Evolutionary conservation across 1,140 invertebrate species (phyloP).

Genomic region (Antheraea mylitta): DNA sequence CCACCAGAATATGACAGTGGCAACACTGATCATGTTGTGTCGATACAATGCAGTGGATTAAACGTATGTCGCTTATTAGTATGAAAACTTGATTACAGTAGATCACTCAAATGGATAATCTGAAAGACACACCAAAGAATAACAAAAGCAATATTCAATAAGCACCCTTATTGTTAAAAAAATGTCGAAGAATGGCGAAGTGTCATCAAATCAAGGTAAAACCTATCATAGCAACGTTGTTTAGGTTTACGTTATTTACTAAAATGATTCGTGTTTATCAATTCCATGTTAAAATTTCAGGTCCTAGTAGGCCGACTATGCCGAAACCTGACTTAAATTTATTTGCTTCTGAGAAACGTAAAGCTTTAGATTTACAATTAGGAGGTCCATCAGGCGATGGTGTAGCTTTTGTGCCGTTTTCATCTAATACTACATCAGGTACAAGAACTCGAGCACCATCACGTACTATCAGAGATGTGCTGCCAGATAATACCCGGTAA

Average conservation of each 20-base stretch:
- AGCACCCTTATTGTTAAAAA: conserved; percentile 41
- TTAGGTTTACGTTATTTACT: conserved; percentile 10
- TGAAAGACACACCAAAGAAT: conserved; percentile 40
- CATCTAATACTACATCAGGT: conserved; percentile 41
- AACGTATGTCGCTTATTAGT: background rate
- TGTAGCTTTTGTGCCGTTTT: conserved; percentile 66
- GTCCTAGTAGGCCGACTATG: conserved; percentile 61
- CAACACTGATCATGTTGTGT: background rate
- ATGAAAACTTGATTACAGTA: conserved; percentile 1
- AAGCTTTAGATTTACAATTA: conserved; percentile 62
- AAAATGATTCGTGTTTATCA: background rate
- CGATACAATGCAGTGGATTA: conserved; percentile 1
- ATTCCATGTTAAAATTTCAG: conserved; percentile 31
- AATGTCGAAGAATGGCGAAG: conserved; percentile 77
- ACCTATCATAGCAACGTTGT: conserved; percentile 24
- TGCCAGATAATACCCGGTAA: conserved; percentile 69
- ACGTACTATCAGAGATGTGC: conserved; percentile 67
- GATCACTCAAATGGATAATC: conserved; percentile 16
- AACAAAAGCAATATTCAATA: conserved; percentile 33
- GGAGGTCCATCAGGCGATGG: conserved; percentile 60
- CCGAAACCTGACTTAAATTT: conserved; percentile 69
- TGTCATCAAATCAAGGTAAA: conserved; percentile 75
- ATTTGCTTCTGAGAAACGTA: conserved; percentile 63
- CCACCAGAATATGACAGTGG: background rate
- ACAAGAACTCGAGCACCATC: conserved; percentile 53